phyloP scores from a whole-genome alignment of 2,888 invertebrate genomes.

The Xylota sylvarum region DNA sequence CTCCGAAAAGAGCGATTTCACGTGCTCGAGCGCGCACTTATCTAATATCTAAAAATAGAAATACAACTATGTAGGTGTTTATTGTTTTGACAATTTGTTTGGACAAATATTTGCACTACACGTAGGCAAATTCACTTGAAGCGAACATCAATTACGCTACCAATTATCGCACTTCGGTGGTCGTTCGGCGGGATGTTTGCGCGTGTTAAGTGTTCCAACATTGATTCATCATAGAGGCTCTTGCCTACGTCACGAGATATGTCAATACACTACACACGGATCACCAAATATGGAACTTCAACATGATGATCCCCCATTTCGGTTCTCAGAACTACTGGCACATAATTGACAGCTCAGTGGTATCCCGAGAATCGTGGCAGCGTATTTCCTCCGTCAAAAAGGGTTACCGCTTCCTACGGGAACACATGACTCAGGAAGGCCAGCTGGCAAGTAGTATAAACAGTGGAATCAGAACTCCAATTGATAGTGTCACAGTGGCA shows the following conservation, averaged over 20 bases:
- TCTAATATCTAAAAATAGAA: conserved; percentile 59
- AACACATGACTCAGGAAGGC: conserved; percentile 26
- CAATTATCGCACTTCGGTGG: conserved; percentile 17
- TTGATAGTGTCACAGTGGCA: conserved; percentile 40
- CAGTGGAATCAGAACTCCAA: conserved; percentile 13
- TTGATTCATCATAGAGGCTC: conserved; percentile 37
- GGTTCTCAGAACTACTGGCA: conserved; percentile 31
- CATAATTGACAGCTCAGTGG: conserved; percentile 43
- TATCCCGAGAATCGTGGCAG: conserved; percentile 42
- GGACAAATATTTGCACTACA: conserved; percentile 14
- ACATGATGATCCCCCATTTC: conserved; percentile 4
- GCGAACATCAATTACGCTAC: conserved; percentile 18
- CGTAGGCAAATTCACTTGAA: conserved; percentile 34
- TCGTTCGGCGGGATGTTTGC: not conserved
- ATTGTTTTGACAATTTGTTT: conserved; percentile 6
- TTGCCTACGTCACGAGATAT: conserved; percentile 30
- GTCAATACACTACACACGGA: not conserved
- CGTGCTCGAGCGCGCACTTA: conserved; percentile 12
- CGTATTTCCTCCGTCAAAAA: conserved; percentile 47
- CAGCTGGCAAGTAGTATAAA: conserved; percentile 36
- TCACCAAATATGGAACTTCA: conserved; percentile 48
- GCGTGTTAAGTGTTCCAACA: not conserved
- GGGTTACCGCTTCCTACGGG: not conserved
- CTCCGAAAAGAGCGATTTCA: not conserved
- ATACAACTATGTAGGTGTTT: not conserved